Evolutionary conservation across 2,797 vertebrate genomes (phyloP).

Genomic region (Gallinago nigripennis): DNA sequence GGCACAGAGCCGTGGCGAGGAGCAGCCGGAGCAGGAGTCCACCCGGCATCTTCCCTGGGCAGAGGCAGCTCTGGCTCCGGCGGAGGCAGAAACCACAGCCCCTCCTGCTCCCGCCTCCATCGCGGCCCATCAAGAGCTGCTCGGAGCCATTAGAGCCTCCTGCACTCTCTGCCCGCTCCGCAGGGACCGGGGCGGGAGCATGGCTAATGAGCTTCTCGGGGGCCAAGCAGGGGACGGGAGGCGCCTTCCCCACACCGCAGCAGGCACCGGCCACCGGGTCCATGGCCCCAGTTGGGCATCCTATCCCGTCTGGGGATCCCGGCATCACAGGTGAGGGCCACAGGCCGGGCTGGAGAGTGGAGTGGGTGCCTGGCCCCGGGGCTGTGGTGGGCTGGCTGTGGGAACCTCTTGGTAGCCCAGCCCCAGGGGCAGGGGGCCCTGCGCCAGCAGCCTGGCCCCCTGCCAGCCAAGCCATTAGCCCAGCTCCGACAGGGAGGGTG

Average conservation of each 20-base stretch:
- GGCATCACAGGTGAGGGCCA: accelerated
- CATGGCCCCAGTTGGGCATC: accelerated
- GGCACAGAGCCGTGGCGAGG: background rate
- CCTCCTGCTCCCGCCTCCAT: constrained; percentile 69
- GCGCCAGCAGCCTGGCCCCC: background rate
- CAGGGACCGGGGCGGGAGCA: constrained; percentile 15
- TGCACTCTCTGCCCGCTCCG: constrained; percentile 12
- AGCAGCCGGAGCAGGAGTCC: constrained; percentile 42
- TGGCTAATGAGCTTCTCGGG: background rate
- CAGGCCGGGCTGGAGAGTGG: background rate
- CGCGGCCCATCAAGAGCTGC: constrained; percentile 35
- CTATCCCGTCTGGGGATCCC: accelerated
- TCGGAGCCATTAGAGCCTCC: constrained; percentile 66
- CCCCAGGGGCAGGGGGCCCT: accelerated
- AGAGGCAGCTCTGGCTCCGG: constrained; percentile 28
- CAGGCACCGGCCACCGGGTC: accelerated
- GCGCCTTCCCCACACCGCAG: background rate
- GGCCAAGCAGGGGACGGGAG: background rate
- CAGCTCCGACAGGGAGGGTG: accelerated
- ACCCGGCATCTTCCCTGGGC: constrained; percentile 59
- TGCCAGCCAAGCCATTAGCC: background rate
- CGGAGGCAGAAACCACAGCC: constrained; percentile 64
- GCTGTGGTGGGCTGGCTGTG: no score
- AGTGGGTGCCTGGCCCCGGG: accelerated
- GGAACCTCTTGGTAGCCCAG: accelerated